Percentiles rank a stretch among this genome's conserved stretches.
Conservation (phyloP, 1,140 invertebrate species). For the Aphelenchoides besseyi region DNA sequence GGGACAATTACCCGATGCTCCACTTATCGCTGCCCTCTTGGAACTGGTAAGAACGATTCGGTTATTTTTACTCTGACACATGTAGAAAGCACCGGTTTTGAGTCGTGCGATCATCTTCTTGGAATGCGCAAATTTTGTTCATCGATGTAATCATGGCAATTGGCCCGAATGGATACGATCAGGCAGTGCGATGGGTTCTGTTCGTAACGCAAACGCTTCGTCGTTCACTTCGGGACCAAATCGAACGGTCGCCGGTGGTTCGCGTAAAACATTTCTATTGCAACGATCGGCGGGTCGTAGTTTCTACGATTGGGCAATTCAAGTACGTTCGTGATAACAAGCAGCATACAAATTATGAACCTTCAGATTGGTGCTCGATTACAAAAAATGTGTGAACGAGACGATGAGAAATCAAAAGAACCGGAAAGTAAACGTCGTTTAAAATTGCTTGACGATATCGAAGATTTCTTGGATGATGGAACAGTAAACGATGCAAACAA, state of each 20-base stretch:
- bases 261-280: conserved; percentile 74
- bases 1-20: conserved; percentile 87
- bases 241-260: conserved; percentile 65
- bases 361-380: conserved; percentile 76
- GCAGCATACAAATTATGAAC: neutral
- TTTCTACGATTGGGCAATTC: conserved; percentile 95
- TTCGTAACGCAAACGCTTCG: conserved; percentile 38
- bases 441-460: conserved; percentile 75
- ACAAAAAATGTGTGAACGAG: conserved; percentile 69
- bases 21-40: conserved; percentile 86
- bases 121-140: conserved; percentile 92
- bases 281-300: conserved; percentile 88
- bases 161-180: conserved; percentile 93
- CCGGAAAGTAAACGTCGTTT: conserved; percentile 72
- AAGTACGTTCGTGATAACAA: conserved; percentile 32
- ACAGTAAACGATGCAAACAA: conserved; percentile 50
- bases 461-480: conserved; percentile 93
- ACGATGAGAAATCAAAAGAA: conserved; percentile 66
- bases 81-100: conserved; percentile 86
- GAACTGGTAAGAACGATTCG: conserved; percentile 74
- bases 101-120: conserved; percentile 81
- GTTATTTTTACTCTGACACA: conserved; percentile 31
- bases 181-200: conserved; percentile 30
- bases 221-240: conserved; percentile 22
- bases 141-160: conserved; percentile 91